Conservation (phyloP, 2,797 vertebrate species). For the Synanceia verrucosa region DNA sequence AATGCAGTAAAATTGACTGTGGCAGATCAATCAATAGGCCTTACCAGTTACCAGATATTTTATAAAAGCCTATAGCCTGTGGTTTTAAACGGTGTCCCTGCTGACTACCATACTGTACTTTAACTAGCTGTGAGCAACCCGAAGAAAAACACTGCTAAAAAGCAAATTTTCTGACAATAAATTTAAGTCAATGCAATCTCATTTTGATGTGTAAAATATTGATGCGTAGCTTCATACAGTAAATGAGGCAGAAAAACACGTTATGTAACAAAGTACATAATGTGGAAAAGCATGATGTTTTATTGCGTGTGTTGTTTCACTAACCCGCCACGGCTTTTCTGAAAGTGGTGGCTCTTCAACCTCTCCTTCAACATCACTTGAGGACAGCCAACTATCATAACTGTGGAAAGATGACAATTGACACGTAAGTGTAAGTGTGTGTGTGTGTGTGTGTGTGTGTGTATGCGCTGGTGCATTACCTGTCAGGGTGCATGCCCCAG, state of each 20-base stretch:
- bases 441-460: not conserved
- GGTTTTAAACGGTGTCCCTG: not conserved
- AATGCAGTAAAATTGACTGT: not conserved
- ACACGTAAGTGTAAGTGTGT: constrained; percentile 2
- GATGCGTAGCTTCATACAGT: not conserved
- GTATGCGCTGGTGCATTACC: constrained; percentile 77
- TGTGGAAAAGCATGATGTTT: not conserved
- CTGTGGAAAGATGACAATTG: constrained; percentile 68
- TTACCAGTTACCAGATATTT: not conserved
- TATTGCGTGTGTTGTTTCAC: constrained; percentile 2
- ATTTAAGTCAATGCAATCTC: not conserved
- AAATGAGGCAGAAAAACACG: not conserved
- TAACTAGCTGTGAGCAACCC: not conserved
- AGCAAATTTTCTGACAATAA: not conserved
- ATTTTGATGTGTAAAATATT: not conserved
- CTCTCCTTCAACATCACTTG: constrained; percentile 89
- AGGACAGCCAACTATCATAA: constrained; percentile 93
- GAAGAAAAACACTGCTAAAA: not conserved
- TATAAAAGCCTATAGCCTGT: not conserved
- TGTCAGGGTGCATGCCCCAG: constrained; percentile 96
- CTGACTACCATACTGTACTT: not conserved
- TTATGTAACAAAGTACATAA: not conserved
- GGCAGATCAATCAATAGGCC: not conserved
- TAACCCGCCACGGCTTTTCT: constrained; percentile 92
- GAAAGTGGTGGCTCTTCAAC: constrained; percentile 89